These are phyloP conservation scores for Pasiphila rectangulata DNA, from an alignment of 2,888 invertebrate genomes.

Conservation along the genomic window DNA sequence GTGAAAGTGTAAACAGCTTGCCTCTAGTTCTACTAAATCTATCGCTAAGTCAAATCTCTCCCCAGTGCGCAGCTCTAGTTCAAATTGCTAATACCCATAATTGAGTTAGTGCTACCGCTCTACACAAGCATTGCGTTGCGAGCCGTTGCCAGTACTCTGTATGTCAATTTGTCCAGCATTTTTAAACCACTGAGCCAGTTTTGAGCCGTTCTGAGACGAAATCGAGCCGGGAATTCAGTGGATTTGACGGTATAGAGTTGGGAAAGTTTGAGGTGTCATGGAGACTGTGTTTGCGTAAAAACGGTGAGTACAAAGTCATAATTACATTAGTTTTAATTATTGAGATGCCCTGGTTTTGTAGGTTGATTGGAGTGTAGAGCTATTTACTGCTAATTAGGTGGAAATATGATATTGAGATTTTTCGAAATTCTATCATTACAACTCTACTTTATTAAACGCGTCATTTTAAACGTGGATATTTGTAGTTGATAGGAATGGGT, in stretches of 20 bases:
- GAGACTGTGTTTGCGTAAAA: constrained; percentile 4
- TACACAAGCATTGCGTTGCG: constrained; percentile 63
- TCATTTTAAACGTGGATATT: too few relatives aligned
- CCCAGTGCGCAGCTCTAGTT: constrained; percentile 50
- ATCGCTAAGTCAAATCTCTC: constrained; percentile 11
- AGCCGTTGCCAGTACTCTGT: constrained; percentile 38
- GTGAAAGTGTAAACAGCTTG: too few relatives aligned
- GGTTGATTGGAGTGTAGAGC: too few relatives aligned
- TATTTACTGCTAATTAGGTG: too few relatives aligned
- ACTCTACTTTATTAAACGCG: too few relatives aligned
- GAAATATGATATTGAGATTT: too few relatives aligned
- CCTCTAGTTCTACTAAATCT: too few relatives aligned
- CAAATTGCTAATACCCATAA: constrained; percentile 77
- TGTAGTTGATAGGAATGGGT: too few relatives aligned
- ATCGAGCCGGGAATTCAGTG: constrained; percentile 15
- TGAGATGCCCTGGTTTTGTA: constrained; percentile 17
- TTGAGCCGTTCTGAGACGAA: constrained; percentile 6
- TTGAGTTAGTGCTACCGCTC: constrained; percentile 75
- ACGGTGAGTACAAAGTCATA: constrained; percentile 14
- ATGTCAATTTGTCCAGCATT: constrained; percentile 15
- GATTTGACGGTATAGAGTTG: not conserved
- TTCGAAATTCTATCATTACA: too few relatives aligned
- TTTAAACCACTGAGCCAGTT: not conserved
- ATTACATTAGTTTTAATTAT: constrained; percentile 15
- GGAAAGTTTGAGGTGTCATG: constrained; percentile 14